These are phyloP conservation scores for Eristalis intricaria DNA, from an alignment of 2,888 invertebrate genomes.

Conservation along the genomic window DNA sequence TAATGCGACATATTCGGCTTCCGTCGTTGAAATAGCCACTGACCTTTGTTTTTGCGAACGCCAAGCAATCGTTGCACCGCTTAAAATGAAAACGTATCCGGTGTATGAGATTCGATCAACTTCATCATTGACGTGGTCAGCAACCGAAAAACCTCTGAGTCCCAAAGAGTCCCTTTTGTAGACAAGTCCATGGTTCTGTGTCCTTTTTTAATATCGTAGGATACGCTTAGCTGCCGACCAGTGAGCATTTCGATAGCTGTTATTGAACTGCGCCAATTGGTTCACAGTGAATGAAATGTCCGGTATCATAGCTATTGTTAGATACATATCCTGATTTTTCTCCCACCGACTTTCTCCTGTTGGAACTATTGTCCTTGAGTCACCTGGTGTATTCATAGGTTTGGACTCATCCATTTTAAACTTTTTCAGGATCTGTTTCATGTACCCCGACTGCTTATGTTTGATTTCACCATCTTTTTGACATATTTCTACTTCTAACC, in stretches of 20 bases:
- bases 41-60: not conserved
- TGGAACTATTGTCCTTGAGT: not conserved
- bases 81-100: conserved; percentile 4
- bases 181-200: not conserved
- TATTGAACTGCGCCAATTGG: not conserved
- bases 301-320: conserved; percentile 43
- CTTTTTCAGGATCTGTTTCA: not conserved
- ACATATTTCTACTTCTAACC: not conserved
- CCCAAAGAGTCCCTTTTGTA: not conserved
- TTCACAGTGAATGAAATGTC: conserved; percentile 42
- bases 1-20: no score
- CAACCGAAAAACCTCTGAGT: conserved; percentile 4
- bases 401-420: not conserved
- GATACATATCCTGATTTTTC: conserved; percentile 27
- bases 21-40: not conserved
- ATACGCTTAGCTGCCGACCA: not conserved
- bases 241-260: not conserved
- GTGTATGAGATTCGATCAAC: not conserved
- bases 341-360: not conserved
- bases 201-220: conserved; percentile 3
- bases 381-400: not conserved
- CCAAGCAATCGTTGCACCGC: not conserved
- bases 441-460: not conserved
- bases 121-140: not conserved
- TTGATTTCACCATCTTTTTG: not conserved